A percentile compares a stretch with the other conserved stretches of the same genome.
phyloP scores from a whole-genome alignment of 1,140 invertebrate genomes.

The Drosophila lowei region DNA sequence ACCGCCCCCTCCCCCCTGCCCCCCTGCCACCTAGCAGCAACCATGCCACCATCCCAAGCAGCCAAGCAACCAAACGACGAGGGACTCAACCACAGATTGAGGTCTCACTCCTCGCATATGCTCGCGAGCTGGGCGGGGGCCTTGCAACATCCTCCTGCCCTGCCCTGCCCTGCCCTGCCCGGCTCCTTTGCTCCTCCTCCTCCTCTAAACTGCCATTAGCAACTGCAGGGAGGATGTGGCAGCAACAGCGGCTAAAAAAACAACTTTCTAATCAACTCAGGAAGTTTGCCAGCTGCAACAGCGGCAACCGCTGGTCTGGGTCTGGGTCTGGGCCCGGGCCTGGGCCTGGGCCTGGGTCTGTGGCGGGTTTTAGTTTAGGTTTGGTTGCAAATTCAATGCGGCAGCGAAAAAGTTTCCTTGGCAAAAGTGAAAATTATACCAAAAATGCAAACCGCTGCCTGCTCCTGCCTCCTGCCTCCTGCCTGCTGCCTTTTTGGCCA shows the following conservation, averaged over 20 bases:
- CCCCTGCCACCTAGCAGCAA: not conserved
- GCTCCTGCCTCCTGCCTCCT: not conserved
- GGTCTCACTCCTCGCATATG: slow-evolving; percentile 40
- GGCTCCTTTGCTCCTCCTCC: no score
- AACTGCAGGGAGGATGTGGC: slow-evolving; percentile 30
- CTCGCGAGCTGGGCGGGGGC: slow-evolving; percentile 8
- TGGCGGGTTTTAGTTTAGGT: slow-evolving; percentile 32
- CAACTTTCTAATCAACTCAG: slow-evolving; percentile 76
- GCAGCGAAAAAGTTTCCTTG: slow-evolving; percentile 50
- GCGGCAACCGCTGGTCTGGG: slow-evolving; percentile 4
- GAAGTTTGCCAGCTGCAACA: slow-evolving; percentile 53
- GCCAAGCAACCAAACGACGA: slow-evolving; percentile 7
- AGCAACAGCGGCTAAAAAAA: slow-evolving; percentile 45
- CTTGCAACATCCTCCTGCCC: no score
- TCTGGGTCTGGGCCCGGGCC: not conserved
- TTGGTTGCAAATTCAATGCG: slow-evolving; percentile 59
- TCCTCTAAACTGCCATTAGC: slow-evolving; percentile 48
- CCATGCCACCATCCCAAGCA: no score
- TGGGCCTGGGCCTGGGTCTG: not conserved
- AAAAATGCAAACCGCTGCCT: slow-evolving; percentile 19
- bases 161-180: not conserved
- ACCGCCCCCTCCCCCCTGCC: not conserved
- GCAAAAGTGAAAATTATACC: slow-evolving; percentile 56
- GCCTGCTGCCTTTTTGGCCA: slow-evolving; percentile 20
- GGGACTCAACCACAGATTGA: slow-evolving; percentile 39